Base-by-base conservation (phyloP, 2,797 vertebrate species). In the Tauraco hartlaubi region DNA sequence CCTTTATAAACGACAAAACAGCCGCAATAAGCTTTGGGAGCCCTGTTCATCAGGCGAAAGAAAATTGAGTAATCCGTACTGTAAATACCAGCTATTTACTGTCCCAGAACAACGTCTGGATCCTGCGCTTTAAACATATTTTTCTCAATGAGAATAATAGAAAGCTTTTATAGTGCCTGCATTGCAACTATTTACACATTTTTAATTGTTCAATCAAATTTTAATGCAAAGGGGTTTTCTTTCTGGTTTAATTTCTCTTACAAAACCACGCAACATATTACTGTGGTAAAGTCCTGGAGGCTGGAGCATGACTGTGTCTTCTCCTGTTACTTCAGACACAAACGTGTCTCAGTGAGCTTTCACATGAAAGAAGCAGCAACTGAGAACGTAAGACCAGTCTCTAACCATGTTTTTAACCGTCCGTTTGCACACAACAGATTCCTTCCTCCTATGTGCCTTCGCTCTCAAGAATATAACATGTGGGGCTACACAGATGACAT, bases 21-120 rank as follows among this genome's bases (percentile, higher is more conserved):
- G 96, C 84, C 94, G 97, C 90, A 96, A 83, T 91, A 88, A 95
- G 85, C 51, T 93, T 64, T 75, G 56, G 85, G 67, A 96, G 85
- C 88, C 26, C 83, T 94, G 76, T 55, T 97, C 90, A 79, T 88
- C 90, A 94, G 82, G 92, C 85, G 94, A 92, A 91, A 68, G 82
- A 75, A 93, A 97, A 95, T 4, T 54, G 59, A 92, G 86, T 94
- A 88, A 95, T 92, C 90, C 61, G 43, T 55, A 88, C 61, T 67
- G 71, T 67, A 93, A 90, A 90, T 66, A 94, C 44, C 89, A 90
- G 73, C 88, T 79, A 91, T 68, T 93, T 92, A 62, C 35, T 39
- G 77, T 44, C 43, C 29, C 64, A 59, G 28, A 85, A 48, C n/a
- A 74, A 39, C n/a, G 9, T 49, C 43, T n/a, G 73, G 44, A 86